Percentiles rank a stretch among this genome's conserved stretches.
These are phyloP conservation scores for Volucella inanis DNA, from an alignment of 2,888 invertebrate genomes.

Conservation along the genomic window DNA sequence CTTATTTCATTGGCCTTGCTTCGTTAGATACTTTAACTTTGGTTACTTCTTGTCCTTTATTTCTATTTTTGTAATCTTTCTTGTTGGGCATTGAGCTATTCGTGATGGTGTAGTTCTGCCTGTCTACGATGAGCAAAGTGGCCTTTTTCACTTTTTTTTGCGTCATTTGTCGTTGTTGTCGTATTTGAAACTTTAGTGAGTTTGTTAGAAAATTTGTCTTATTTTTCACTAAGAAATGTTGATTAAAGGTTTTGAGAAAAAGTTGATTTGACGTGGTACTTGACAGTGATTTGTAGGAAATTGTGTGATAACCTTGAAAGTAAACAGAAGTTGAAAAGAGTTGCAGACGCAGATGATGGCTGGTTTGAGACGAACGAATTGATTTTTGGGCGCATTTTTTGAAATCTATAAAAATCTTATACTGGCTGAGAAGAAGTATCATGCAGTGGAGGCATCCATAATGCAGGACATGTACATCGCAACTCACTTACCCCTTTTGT, in stretches of 20 bases:
- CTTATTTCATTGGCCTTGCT: not conserved
- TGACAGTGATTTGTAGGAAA: not conserved
- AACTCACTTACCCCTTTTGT: too few species aligned
- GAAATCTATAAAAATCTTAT: too few species aligned
- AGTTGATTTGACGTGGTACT: not conserved
- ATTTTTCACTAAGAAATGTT: not conserved
- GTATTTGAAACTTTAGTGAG: conserved; percentile 40
- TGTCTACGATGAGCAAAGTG: conserved; percentile 54
- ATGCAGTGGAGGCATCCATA: too few species aligned
- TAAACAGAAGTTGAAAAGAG: not conserved
- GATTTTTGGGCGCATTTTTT: too few species aligned
- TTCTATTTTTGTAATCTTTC: conserved; percentile 27
- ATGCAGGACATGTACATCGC: too few species aligned
- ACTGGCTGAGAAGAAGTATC: too few species aligned
- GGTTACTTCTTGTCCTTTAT: conserved; percentile 43
- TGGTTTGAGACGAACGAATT: not conserved
- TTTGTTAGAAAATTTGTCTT: conserved; percentile 29
- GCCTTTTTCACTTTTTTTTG: conserved; percentile 53
- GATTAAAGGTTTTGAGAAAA: not conserved
- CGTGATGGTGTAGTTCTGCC: conserved; percentile 21
- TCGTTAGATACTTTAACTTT: conserved; percentile 47
- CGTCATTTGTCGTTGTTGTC: conserved; percentile 39
- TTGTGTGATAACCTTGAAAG: conserved; percentile 10
- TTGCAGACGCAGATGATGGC: not conserved
- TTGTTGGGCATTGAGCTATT: conserved; percentile 2